A percentile compares a stretch with the other conserved stretches of the same genome.
Conservation (phyloP, 2,888 invertebrate genomes). For the Schizotus pectinicornis region DNA sequence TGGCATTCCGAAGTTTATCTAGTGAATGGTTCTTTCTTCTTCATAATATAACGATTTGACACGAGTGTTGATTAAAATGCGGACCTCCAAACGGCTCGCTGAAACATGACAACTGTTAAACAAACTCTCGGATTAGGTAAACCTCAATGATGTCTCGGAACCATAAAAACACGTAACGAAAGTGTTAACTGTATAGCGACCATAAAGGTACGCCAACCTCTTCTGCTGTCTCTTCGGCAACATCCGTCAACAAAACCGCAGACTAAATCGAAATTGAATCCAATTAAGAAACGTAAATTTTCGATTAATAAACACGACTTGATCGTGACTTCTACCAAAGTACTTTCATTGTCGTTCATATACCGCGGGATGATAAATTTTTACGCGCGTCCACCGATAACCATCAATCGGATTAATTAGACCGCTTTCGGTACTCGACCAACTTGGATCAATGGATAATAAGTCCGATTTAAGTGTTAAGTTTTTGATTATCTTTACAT, state of each 20-base stretch:
- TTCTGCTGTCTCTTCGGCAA: not conserved
- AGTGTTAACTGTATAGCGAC: constrained; percentile 20
- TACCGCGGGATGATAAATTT: not conserved
- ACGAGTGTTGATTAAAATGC: constrained; percentile 15
- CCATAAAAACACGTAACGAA: constrained; percentile 24
- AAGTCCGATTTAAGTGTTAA: constrained; percentile 33
- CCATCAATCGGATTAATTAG: not conserved
- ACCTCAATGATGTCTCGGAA: constrained; percentile 6
- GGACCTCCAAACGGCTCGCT: no score
- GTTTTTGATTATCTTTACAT: constrained; percentile 35
- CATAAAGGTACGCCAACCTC: constrained; percentile 21
- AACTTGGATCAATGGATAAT: constrained; percentile 29
- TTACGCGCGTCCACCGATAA: not conserved
- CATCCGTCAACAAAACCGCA: constrained; percentile 8
- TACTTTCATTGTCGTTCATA: not conserved
- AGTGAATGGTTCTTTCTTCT: no score
- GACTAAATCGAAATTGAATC: constrained; percentile 18
- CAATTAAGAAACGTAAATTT: not conserved
- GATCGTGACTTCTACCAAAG: not conserved
- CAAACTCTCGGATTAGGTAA: constrained; percentile 15
- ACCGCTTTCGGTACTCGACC: constrained; percentile 27
- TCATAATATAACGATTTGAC: no score
- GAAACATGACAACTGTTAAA: constrained; percentile 14
- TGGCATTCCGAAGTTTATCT: no score
- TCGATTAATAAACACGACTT: not conserved